A percentile compares a stretch with the other conserved stretches of the same genome.
Evolutionary conservation across 2,113 vertebrate genomes (phyloP).

Genomic region (Lepisosteus osseus): DNA sequence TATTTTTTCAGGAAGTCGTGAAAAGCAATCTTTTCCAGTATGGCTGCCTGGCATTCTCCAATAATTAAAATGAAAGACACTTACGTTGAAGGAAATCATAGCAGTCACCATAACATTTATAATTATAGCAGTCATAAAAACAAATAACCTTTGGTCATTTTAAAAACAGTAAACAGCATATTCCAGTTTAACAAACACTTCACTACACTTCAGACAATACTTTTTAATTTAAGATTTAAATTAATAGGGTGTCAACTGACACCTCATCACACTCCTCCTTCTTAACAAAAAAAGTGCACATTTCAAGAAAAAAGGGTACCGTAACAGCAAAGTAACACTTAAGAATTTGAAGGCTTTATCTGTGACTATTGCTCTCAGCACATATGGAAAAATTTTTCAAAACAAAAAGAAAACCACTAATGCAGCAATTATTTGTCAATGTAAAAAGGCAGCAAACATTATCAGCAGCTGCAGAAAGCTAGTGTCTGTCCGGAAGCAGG

Average conservation of each 20-base stretch:
- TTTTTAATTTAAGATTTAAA: conserved; percentile 2
- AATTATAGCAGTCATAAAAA: conserved; percentile 10
- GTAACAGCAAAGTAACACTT: conserved; percentile 12
- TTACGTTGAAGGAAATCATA: background rate
- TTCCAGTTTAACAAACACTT: conserved; percentile 11
- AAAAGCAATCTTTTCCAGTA: background rate
- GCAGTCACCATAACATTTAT: conserved; percentile 8
- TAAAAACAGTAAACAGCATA: conserved; percentile 13
- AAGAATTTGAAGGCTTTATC: conserved; percentile 17
- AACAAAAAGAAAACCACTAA: background rate
- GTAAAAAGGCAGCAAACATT: conserved; percentile 18
- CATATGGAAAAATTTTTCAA: background rate
- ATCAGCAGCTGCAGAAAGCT: conserved; percentile 29
- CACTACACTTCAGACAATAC: conserved; percentile 15
- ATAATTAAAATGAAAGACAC: background rate
- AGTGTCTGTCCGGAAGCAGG: background rate
- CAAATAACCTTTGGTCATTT: conserved; percentile 25
- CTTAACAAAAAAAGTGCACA: conserved; percentile 22
- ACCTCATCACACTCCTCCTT: background rate
- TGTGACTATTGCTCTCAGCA: conserved; percentile 22
- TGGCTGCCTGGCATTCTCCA: conserved; percentile 17
- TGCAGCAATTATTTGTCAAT: background rate
- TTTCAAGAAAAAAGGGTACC: conserved; percentile 17
- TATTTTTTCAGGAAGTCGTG: too few relatives aligned
- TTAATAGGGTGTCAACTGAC: conserved; percentile 11